These are phyloP conservation scores for Protobothrops flavoviridis DNA, from an alignment of 2,113 vertebrate species.

Conservation along the genomic window DNA sequence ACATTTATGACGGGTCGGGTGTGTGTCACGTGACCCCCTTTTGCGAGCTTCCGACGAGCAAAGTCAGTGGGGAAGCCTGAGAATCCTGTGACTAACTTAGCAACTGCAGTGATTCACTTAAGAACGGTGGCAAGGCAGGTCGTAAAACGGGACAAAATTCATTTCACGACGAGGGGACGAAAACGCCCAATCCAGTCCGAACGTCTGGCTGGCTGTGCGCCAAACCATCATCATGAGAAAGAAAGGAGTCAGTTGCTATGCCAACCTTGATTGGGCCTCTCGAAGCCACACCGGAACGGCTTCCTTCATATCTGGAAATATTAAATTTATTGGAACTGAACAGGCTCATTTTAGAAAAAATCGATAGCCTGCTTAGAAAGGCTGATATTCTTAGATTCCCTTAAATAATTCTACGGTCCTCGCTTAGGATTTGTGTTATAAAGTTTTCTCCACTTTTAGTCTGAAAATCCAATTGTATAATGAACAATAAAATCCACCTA, in stretches of 20 bases:
- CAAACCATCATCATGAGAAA: neutral
- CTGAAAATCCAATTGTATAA: neutral
- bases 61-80: neutral
- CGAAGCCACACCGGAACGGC: neutral
- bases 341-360: too few relatives aligned
- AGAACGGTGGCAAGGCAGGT: neutral
- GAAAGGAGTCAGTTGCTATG: neutral
- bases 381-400: neutral
- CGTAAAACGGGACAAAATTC: neutral
- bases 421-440: neutral
- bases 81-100: neutral
- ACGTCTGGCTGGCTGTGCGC: neutral
- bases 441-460: neutral
- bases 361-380: neutral
- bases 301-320: neutral
- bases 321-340: too few relatives aligned
- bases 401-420: neutral
- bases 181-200: neutral
- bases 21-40: too few relatives aligned
- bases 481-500: too few relatives aligned
- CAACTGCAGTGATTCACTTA: neutral
- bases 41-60: too few relatives aligned
- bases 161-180: neutral
- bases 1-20: neutral
- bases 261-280: neutral